phyloP scores from a whole-genome alignment of 2,113 vertebrate species.

The Rattus rattus region DNA sequence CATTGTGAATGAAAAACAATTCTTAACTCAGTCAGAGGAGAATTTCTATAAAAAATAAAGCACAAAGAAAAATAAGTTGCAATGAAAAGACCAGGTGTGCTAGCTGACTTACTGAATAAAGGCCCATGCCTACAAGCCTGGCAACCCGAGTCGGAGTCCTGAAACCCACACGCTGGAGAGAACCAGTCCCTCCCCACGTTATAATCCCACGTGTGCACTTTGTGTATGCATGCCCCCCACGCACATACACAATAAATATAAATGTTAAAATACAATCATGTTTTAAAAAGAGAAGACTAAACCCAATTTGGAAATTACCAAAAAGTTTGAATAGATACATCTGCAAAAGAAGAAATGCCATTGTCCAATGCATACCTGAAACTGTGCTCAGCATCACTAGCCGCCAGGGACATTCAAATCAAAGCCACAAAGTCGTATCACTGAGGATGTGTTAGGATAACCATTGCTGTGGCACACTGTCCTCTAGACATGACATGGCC shows the following conservation, averaged over 20 bases:
- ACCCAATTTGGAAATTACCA: neutral
- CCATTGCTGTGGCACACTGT: neutral
- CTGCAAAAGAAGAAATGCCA: neutral
- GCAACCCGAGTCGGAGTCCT: fast-evolving
- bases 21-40: constrained; percentile 26
- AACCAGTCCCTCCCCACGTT: too few relatives aligned
- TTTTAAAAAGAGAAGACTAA: neutral
- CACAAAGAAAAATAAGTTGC: neutral
- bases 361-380: neutral
- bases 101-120: too few relatives aligned
- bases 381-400: neutral
- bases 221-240: neutral
- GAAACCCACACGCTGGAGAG: too few relatives aligned
- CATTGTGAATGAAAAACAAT: constrained; percentile 49
- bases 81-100: neutral
- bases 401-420: neutral
- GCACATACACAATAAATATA: neutral
- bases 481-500: neutral
- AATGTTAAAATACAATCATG: neutral
- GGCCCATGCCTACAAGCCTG: neutral
- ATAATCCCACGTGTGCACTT: too few relatives aligned
- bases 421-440: neutral
- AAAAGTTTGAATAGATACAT: neutral
- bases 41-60: neutral
- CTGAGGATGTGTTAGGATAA: neutral